Evolutionary conservation across 2,797 vertebrate species (phyloP), one percentile per base, ranked within the genome.

Genomic region (Xenops minutus): DNA sequence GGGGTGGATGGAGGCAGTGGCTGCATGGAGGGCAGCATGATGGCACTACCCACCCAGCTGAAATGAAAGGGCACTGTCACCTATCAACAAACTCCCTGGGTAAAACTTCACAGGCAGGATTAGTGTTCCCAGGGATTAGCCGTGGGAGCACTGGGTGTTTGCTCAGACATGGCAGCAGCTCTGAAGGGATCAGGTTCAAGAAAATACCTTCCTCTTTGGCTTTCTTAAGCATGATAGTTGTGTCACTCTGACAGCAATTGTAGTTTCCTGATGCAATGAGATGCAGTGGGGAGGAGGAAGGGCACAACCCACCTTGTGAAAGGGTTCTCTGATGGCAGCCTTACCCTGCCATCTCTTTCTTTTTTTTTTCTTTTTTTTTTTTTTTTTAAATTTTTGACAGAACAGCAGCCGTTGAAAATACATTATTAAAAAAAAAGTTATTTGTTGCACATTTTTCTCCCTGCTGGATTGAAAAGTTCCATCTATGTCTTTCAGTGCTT

Each of bases 41-140:
- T 1, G 3, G 9, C 8, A 2, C 16, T 58, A 9, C 48, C 18
- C 0, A 0, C 17, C 19, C 49, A 32, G 48, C n/a, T 18, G 54
- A 61, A 58, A 4, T 1, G 39, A 17, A 36, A 49, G 24, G 17
- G 5, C 21, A 64, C 10, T 0, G 0, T 12, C 27, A 22, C 17
- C 1, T 3, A 13, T 19, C 0, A 7, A 27, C 43, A 69, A 16
- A 26, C 4, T 69, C 27, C 29, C 34, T 12, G 43, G 32, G 46
- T 32, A 34, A 66, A 66, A 34, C 56, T 63, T 67, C 52, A 64
- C 32, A 58, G 39, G 51, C 12, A 18, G 44, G 17, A 88, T 77
- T 88, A 83, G 26, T 2, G 5, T 74, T 80, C n/a, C 52, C 14
- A 27, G 30, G 43, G 59, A 73, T 91, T 37, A 89, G 36, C 77